A percentile compares a stretch with the other conserved stretches of the same genome.
Conservation (phyloP, 2,797 vertebrate genomes). For the Chaunax sp. region DNA sequence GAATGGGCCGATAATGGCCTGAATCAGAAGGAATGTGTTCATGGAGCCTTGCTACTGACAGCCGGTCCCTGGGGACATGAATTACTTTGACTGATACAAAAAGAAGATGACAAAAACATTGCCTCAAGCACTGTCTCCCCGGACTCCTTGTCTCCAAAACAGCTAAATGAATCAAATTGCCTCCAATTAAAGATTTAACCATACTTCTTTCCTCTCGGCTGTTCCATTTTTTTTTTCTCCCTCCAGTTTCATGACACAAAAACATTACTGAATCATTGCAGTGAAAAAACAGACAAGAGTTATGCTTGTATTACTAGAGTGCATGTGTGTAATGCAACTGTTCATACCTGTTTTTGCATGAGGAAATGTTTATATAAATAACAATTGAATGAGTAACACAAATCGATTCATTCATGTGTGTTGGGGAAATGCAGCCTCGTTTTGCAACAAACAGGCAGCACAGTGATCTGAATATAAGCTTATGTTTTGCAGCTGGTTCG, state of each 20-base stretch:
- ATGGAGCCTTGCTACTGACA: constrained; percentile 83
- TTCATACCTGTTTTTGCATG: constrained; percentile 22
- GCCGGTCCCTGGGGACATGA: constrained; percentile 78
- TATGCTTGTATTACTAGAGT: constrained; percentile 26
- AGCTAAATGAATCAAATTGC: constrained; percentile 83
- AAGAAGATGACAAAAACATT: constrained; percentile 82
- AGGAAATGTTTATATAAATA: constrained; percentile 20
- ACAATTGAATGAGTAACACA: constrained; percentile 10
- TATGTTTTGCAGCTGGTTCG: neutral
- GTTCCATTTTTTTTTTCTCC: constrained; percentile 53
- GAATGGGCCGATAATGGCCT: constrained; percentile 80
- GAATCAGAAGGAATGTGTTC: constrained; percentile 82
- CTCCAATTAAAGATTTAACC: constrained; percentile 82
- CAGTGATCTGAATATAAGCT: neutral
- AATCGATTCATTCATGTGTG: constrained; percentile 2
- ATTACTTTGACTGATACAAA: constrained; percentile 82
- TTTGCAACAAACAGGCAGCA: constrained; percentile 16
- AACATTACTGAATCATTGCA: constrained; percentile 34
- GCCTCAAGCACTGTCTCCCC: constrained; percentile 73
- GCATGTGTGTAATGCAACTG: neutral
- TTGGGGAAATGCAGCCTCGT: constrained; percentile 26
- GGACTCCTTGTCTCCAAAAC: constrained; percentile 80
- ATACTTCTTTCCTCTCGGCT: constrained; percentile 63
- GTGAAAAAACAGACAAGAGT: constrained; percentile 32
- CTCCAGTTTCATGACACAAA: constrained; percentile 54